Evolutionary conservation across 1,140 invertebrate genomes (phyloP), one percentile per base, ranked within the genome.

Genomic region (Drosophila suzukii): DNA sequence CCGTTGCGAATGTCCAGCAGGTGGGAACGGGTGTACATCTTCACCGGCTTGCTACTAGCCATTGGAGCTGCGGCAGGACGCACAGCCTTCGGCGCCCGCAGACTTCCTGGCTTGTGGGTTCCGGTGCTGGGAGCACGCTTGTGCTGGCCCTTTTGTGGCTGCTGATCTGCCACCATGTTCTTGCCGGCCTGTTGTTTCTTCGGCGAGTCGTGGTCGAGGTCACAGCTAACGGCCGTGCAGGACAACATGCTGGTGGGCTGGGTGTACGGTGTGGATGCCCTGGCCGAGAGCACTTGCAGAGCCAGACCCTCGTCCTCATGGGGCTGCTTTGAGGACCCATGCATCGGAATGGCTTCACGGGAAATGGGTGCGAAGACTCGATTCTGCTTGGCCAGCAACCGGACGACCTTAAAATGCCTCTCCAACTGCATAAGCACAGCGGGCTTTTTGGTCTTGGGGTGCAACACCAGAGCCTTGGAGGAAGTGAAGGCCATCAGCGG

Each of bases 211-310:
- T 75, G 65, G n/a, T 91, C 88, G 39, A 92, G 44, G 53, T 90
- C 90, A 47, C 89, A 90, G 57, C 75, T 91, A 6, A 77, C 81
- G 2, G 73, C 71, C 1, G 89, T 88, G 60, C 86, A 91, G 24
- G 90, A 91, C 47, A 90, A 54, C 50, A 75, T 60, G 24, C 66
- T 83, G 8, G 57, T 70, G 20, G 80, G 78, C 43, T 83, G 84
- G 0, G 88, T 91, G 15, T 84, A 90, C 0, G 91, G 91, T 2
- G 91, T 92, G 0, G 91, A 92, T 0, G 91, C 89, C 20, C 91
- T 68, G 12, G 90, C 81, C 6, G 90, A 91, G 13, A 91, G 57
- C 38, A 91, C 77, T 41, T 91, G 90, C 15, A 91, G 44, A 0
- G 90, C 24, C 27, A 92, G 65, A 4, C 50, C 63, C 2, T 92